Base-by-base conservation (phyloP, 1,140 invertebrate genomes). In the Drosophila repletoides region DNA sequence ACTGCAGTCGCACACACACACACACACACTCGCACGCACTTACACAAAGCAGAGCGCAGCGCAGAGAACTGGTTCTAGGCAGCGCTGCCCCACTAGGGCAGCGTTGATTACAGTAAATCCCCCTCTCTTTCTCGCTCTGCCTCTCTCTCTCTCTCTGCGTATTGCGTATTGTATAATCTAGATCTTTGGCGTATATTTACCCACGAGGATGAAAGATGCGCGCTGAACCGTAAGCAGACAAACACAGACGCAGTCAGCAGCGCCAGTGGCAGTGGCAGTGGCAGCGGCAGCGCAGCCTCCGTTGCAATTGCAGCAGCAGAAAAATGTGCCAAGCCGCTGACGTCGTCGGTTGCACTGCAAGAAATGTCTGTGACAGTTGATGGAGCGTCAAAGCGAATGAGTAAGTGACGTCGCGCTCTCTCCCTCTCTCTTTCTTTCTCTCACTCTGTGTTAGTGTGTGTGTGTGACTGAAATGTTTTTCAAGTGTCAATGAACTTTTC, bases 311-410 rank as follows among this genome's bases (percentile, higher is more conserved):
- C 33, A n/a, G n/a, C n/a, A n/a, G n/a, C n/a, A 38, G 17, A 86
- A 70, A 84, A 86, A 86, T 86, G 81, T 86, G 80, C 80, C 80
- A 86, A 86, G 80, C 72, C 36, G 60, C 31, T 45, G 59, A 45
- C 22, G 33, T 19, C 15, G 56, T 33, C 65, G 31, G 70, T 51
- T 73, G 70, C 53, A 74, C 33, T 41, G 71, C 76, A 69, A 81
- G 81, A 87, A 87, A 87, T 87, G 81, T n/a, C n/a, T 87, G 81
- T 87, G 81, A 87, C 81, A 87, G 83, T 88, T 87, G 76, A 87
- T 81, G 81, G n/a, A 86, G 83, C 70, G 80, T 63, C 76, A 76
- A 59, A 66, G 72, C 64, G 79, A 83, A 70, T 81, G 76, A 86
- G 80, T 81, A 80, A 86, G 53, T 61, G 63, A 64, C 60, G 66